Evolutionary conservation across 2,888 invertebrate species (phyloP).

Genomic region (Phortica okadai): DNA sequence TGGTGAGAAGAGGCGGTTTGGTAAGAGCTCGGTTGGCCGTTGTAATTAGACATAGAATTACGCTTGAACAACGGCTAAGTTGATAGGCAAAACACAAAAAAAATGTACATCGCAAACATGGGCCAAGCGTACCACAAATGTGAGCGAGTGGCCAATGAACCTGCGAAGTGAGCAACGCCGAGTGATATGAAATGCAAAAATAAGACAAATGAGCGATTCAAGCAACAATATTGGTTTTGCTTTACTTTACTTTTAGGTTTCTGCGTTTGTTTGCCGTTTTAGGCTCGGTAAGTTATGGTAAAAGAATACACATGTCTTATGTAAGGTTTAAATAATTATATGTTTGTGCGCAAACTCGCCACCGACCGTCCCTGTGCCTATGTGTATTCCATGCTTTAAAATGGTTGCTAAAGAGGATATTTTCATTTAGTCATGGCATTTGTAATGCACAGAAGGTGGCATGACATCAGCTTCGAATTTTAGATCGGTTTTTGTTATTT

Average conservation of each 20-base stretch:
- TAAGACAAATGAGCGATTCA: slow-evolving; percentile 28
- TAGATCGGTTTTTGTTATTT: too few species aligned
- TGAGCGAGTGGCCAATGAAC: slow-evolving; percentile 58
- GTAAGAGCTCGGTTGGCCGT: slow-evolving; percentile 52
- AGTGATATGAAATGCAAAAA: not conserved
- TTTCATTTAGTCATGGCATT: too few species aligned
- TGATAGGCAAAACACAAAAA: slow-evolving; percentile 26
- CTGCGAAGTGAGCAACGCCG: slow-evolving; percentile 29
- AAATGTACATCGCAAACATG: not conserved
- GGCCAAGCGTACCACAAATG: not conserved
- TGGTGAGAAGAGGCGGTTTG: slow-evolving; percentile 21
- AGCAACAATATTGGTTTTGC: slow-evolving; percentile 59
- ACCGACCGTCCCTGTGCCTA: too few species aligned
- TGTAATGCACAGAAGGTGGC: too few species aligned
- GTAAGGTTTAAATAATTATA: too few species aligned
- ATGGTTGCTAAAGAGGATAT: too few species aligned
- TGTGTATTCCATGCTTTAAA: too few species aligned
- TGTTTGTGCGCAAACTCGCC: not conserved
- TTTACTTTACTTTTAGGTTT: not conserved
- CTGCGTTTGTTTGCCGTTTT: not conserved
- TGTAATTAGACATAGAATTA: slow-evolving; percentile 62
- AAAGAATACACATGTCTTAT: too few species aligned
- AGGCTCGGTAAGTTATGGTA: too few species aligned
- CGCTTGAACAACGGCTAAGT: slow-evolving; percentile 27
- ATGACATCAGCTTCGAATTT: too few species aligned